Evolutionary conservation across 1,140 invertebrate species (phyloP).

Genomic region (Dendrolimus punctatus): DNA sequence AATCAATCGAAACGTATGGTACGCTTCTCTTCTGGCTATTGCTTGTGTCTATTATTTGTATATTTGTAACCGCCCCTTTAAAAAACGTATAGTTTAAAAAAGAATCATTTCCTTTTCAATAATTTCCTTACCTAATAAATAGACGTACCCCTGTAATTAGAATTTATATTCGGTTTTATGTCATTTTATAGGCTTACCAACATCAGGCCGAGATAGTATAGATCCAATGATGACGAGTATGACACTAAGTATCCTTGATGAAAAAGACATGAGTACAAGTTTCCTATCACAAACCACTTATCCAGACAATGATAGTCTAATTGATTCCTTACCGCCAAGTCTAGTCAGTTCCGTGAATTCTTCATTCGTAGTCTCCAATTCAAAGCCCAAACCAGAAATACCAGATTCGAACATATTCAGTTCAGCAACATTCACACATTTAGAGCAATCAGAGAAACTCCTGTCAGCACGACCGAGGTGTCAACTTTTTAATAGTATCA

Average conservation of each 20-base stretch:
- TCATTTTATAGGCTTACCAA: constrained; percentile 32
- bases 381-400: constrained; percentile 37
- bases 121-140: no score
- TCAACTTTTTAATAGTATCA: constrained; percentile 48
- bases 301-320: constrained; percentile 61
- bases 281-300: constrained; percentile 68
- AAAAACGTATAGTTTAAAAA: no score
- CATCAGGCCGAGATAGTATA: constrained; percentile 48
- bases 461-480: constrained; percentile 46
- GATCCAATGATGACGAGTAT: constrained; percentile 67
- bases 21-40: no score
- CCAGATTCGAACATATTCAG: constrained; percentile 64
- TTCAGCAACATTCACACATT: constrained; percentile 63
- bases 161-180: no score
- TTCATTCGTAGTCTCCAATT: constrained; percentile 54
- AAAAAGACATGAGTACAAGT: constrained; percentile 70
- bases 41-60: no score
- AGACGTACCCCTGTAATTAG: no score
- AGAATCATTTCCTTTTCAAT: no score
- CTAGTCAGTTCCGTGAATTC: constrained; percentile 65
- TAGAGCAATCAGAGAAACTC: constrained; percentile 56
- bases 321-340: constrained; percentile 60
- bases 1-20: no score
- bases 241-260: constrained; percentile 66
- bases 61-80: no score